A percentile compares a stretch with the other conserved stretches of the same genome.
Conservation (phyloP, 2,797 vertebrate genomes). For the Helostoma temminkii region DNA sequence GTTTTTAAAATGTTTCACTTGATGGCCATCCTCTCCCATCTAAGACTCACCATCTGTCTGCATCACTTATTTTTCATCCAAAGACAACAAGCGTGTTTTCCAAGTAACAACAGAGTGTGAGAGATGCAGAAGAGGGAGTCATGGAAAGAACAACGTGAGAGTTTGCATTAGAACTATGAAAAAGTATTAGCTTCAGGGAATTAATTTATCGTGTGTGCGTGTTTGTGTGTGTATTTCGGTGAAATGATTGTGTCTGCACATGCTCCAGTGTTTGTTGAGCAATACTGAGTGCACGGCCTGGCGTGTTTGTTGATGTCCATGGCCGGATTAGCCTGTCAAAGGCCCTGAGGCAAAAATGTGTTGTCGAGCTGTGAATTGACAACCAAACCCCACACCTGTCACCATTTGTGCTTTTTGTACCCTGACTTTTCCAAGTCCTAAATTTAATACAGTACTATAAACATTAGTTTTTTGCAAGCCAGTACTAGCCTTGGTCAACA, state of each 20-base stretch:
- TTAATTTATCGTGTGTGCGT: constrained; percentile 25
- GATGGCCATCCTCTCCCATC: constrained; percentile 38
- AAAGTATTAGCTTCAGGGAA: constrained; percentile 44
- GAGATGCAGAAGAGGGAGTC: constrained; percentile 47
- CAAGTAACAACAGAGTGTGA: constrained; percentile 66
- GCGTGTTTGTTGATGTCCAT: constrained; percentile 21
- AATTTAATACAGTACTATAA: constrained; percentile 9
- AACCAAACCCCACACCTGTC: constrained; percentile 15
- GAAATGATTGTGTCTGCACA: constrained; percentile 18
- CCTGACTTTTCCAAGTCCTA: background rate
- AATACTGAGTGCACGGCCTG: constrained; percentile 8
- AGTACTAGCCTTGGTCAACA: background rate
- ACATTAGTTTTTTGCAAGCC: background rate
- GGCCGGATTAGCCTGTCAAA: constrained; percentile 33
- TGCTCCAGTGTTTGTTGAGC: constrained; percentile 23
- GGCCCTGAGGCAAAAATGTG: constrained; percentile 31
- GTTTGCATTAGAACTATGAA: constrained; percentile 51
- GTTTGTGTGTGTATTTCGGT: constrained; percentile 11
- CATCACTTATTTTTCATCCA: constrained; percentile 58
- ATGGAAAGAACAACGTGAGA: constrained; percentile 62
- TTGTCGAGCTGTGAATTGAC: constrained; percentile 11
- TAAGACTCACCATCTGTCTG: constrained; percentile 52
- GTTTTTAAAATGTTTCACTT: constrained; percentile 34
- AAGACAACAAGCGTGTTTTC: constrained; percentile 66
- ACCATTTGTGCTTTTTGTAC: constrained; percentile 9